Evolutionary conservation across 92 coral and sea anemone genomes (phyloP).

Genomic region (Phymanthus crucifer): DNA sequence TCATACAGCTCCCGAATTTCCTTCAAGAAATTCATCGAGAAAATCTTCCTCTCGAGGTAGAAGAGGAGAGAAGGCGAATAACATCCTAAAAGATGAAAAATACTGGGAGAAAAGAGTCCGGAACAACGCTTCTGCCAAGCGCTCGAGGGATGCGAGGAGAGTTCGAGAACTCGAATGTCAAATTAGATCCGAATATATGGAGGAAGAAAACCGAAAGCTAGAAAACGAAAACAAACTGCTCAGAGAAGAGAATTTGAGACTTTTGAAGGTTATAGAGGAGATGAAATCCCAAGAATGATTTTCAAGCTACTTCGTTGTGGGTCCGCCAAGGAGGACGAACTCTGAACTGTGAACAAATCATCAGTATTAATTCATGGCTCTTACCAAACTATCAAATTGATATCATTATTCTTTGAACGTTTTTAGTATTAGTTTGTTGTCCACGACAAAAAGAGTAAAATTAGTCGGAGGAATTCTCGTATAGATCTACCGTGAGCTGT

Average conservation of each 20-base stretch:
- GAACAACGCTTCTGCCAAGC: conserved; percentile 88
- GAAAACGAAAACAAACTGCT: conserved; percentile 72
- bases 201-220: conserved; percentile 72
- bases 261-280: conserved; percentile 61
- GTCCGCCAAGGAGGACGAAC: neutral
- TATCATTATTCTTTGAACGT: neutral
- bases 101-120: conserved; percentile 88
- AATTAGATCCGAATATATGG: conserved; percentile 79
- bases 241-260: conserved; percentile 68
- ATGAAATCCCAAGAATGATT: conserved; percentile 9
- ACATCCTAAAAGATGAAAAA: conserved; percentile 61
- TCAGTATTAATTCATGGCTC: neutral
- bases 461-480: neutral
- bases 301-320: conserved; percentile 2
- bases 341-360: neutral
- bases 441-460: neutral
- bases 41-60: conserved; percentile 53
- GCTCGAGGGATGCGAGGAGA: conserved; percentile 85
- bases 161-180: conserved; percentile 93
- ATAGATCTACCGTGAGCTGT: no score
- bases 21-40: conserved; percentile 12
- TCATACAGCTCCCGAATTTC: conserved; percentile 4
- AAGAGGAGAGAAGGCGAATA: conserved; percentile 33
- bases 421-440: no score
- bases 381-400: neutral